Percentiles rank a stretch among this genome's conserved stretches.
These are phyloP conservation scores for Hydropsyche tenuis DNA, from an alignment of 1,140 invertebrate genomes.

Conservation along the genomic window DNA sequence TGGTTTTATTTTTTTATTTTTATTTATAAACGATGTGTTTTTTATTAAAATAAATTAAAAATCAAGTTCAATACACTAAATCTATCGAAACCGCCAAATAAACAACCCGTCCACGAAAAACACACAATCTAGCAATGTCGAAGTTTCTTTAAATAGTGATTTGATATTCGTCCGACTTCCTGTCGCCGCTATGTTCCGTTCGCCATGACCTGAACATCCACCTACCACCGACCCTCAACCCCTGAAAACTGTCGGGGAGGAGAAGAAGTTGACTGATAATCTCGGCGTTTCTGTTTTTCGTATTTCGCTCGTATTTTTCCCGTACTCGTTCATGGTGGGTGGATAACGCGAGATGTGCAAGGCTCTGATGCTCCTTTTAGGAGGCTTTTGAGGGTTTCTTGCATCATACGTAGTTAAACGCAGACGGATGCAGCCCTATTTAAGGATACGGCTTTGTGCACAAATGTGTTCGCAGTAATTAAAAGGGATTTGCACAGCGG, in stretches of 20 bases:
- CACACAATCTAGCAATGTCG: too few species aligned
- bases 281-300: conserved; percentile 47
- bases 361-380: too few species aligned
- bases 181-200: conserved; percentile 34
- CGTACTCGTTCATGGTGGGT: conserved; percentile 27
- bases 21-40: too few species aligned
- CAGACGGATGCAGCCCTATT: too few species aligned
- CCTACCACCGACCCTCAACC: conserved; percentile 10
- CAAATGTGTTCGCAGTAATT: neutral
- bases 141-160: conserved; percentile 33
- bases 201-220: neutral
- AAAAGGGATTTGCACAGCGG: too few species aligned
- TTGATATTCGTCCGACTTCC: conserved; percentile 35
- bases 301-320: conserved; percentile 48
- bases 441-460: neutral
- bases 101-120: too few species aligned
- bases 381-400: too few species aligned
- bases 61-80: too few species aligned
- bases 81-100: too few species aligned
- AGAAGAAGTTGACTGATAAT: conserved; percentile 40
- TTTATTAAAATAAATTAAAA: too few species aligned
- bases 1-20: too few species aligned
- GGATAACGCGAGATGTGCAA: conserved; percentile 3
- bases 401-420: too few species aligned
- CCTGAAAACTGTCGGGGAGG: neutral